A percentile compares a stretch with the other conserved stretches of the same genome.
Evolutionary conservation across 2,888 invertebrate genomes (phyloP).

Genomic region (Xestia xanthographa): DNA sequence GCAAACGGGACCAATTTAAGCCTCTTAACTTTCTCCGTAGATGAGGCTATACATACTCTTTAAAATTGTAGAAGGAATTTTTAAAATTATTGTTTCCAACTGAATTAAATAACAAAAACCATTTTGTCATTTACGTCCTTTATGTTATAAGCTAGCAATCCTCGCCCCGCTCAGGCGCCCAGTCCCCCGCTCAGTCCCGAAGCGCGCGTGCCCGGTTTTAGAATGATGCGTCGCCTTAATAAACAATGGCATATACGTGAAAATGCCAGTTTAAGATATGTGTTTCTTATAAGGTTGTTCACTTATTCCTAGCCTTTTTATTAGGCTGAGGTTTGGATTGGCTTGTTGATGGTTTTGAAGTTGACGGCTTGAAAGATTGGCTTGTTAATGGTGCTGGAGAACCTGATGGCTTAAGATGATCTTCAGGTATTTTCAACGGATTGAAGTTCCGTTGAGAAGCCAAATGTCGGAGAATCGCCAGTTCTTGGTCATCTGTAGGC

Average conservation of each 20-base stretch:
- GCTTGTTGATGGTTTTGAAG: not conserved
- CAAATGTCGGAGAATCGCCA: slow-evolving; percentile 74
- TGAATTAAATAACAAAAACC: too few relatives aligned
- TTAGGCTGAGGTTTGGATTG: not conserved
- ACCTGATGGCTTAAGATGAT: slow-evolving; percentile 37
- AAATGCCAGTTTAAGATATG: not conserved
- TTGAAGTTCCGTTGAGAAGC: slow-evolving; percentile 78
- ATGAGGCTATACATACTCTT: too few relatives aligned
- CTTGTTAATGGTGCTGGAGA: not conserved
- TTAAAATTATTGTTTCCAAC: too few relatives aligned
- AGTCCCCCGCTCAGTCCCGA: too few relatives aligned
- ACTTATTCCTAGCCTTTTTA: not conserved
- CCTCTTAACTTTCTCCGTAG: too few relatives aligned
- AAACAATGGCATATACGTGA: not conserved
- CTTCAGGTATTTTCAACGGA: slow-evolving; percentile 79
- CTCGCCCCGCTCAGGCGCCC: too few relatives aligned
- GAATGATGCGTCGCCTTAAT: too few relatives aligned
- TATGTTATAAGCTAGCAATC: too few relatives aligned
- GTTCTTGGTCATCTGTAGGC: slow-evolving; percentile 73
- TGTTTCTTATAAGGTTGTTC: not conserved
- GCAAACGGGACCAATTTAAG: too few relatives aligned
- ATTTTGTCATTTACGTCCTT: too few relatives aligned
- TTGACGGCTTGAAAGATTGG: not conserved
- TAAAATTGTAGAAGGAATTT: too few relatives aligned
- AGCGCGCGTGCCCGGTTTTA: too few relatives aligned